Conservation (phyloP, 2,888 invertebrate genomes). For the Gnatocerus cornutus region DNA sequence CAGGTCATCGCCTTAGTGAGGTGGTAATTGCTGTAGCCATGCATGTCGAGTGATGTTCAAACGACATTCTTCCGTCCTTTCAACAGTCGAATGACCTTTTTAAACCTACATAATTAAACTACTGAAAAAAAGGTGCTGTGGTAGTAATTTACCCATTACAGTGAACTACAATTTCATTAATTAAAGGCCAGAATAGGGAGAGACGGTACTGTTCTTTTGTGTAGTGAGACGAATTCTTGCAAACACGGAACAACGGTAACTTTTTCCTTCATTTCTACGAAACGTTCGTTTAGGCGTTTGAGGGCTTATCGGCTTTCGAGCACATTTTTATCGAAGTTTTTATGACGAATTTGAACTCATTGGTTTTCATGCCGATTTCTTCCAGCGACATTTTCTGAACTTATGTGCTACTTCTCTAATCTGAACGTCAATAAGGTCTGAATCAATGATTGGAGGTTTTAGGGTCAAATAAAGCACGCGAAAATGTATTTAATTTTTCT, state of each 20-base stretch:
- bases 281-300: too few relatives aligned
- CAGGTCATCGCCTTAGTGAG: constrained; percentile 6
- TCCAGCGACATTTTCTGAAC: background rate
- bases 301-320: too few relatives aligned
- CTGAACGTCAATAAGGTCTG: background rate
- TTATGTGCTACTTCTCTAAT: background rate
- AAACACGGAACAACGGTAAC: too few relatives aligned
- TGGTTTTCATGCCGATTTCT: background rate
- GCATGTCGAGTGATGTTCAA: constrained; percentile 16
- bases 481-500: background rate
- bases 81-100: constrained; percentile 28
- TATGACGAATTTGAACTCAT: background rate
- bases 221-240: background rate
- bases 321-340: background rate
- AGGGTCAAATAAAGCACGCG: background rate
- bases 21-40: constrained; percentile 25
- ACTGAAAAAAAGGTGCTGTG: background rate
- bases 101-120: constrained; percentile 25
- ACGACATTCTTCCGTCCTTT: constrained; percentile 30
- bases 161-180: constrained; percentile 2
- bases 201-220: constrained; percentile 13
- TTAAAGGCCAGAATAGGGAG: constrained; percentile 4
- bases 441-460: background rate
- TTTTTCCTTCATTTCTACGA: too few relatives aligned
- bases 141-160: background rate